phyloP scores from a whole-genome alignment of 2,797 vertebrate species.

The Galagoides demidoff region DNA sequence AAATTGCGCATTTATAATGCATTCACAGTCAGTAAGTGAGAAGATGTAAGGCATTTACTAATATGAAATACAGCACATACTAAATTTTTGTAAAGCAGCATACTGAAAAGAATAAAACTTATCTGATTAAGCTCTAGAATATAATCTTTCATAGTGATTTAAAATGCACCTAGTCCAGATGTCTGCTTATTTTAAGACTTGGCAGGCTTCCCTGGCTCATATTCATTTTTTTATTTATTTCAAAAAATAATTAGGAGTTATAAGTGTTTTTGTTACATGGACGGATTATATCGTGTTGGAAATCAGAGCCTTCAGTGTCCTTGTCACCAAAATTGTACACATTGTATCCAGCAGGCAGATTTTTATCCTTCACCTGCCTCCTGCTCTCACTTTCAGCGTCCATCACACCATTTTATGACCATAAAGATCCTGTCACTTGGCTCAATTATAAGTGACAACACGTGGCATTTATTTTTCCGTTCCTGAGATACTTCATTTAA shows the following conservation, averaged over 20 bases:
- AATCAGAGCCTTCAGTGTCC: not conserved
- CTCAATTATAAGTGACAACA: not conserved
- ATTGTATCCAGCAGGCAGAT: not conserved
- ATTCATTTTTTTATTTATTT: not conserved
- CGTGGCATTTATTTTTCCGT: not conserved
- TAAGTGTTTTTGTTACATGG: not conserved
- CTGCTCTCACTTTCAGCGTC: not conserved
- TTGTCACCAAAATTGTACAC: not conserved
- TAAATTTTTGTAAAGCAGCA: slow-evolving; percentile 53
- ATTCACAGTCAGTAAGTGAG: slow-evolving; percentile 47
- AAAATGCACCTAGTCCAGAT: slow-evolving; percentile 69
- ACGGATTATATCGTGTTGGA: not conserved
- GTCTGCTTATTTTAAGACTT: slow-evolving; percentile 60
- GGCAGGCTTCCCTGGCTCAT: slow-evolving; percentile 5
- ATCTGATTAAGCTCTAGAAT: slow-evolving; percentile 64
- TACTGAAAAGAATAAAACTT: slow-evolving; percentile 55
- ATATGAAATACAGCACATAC: slow-evolving; percentile 52
- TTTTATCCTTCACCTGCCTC: not conserved
- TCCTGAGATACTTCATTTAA: not conserved
- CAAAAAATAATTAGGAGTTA: not conserved
- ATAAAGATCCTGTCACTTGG: not conserved
- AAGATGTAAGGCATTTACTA: slow-evolving; percentile 66
- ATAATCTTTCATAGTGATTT: slow-evolving; percentile 61
- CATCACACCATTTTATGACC: not conserved
- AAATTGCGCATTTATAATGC: slow-evolving; percentile 46